Evolutionary conservation across 2,888 invertebrate species (phyloP), one percentile per base, ranked within the genome.

Genomic region (Rhorus exstirpatorius): DNA sequence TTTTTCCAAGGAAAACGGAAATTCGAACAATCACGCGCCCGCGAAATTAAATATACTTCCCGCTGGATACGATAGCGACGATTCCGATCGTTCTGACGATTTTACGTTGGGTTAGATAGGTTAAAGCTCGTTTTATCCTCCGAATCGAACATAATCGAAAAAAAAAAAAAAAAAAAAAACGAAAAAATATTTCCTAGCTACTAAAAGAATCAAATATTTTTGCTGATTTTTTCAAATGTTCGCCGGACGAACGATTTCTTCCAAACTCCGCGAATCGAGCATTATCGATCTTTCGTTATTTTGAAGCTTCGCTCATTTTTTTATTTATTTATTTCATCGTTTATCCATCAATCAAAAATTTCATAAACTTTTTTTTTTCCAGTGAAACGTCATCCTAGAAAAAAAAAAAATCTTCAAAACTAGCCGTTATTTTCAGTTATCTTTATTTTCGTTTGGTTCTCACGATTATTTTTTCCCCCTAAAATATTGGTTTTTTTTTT

Each of bases 61-160:
- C 0, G 90, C 84, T 53, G 89, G 89, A 6, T 89, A 83, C 78
- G 89, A 89, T 31, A 87, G 86, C 67, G 76, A 83, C 12, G n/a
- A 83, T 3, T 87, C 88, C 31, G 77, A 71, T 0, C 86, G 87
- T 35, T 85, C 83, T 0, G 88, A 88, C 24, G 83, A 80, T 41
- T 51, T 88, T 19, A 84, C 87, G 63, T 46, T 87, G 60, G 85
- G 78, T 46, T 83, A 81, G 38, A 49, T 6, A 17, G 7, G 4
- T 26, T 0, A 0, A 3, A 0, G n/a, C 38, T 14, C 26, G 10
- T 10, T 14, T 19, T 21, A 26, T 65, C 21, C 17, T 12, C 12
- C 44, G 49, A 63, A 81, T 77, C 21, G n/a, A 24, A 74, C 67
- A 77, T 70, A 70, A 82, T 81, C 78, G 60, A 41, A 24, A 17